Evolutionary conservation across 2,888 invertebrate genomes (phyloP).

Genomic region (Epinotia bilunana): DNA sequence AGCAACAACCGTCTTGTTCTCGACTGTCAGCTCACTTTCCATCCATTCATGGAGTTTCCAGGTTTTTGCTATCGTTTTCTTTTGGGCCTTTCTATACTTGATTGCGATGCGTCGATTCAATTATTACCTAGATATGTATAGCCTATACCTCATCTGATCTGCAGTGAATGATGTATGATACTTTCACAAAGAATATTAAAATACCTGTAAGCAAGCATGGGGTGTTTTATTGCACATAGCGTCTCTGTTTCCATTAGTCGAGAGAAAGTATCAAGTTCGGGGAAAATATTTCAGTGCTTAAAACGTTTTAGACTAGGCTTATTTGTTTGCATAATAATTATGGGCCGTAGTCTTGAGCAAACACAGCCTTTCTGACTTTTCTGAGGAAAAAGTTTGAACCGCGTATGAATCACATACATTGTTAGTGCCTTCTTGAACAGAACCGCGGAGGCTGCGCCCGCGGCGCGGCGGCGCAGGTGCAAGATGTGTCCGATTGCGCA

Average conservation of each 20-base stretch:
- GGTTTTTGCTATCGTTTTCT: constrained; percentile 81
- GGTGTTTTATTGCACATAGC: constrained; percentile 1
- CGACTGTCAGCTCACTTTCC: constrained; percentile 79
- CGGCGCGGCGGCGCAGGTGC: constrained; percentile 49
- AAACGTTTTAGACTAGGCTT: constrained; percentile 27
- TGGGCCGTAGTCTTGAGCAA: constrained; percentile 51
- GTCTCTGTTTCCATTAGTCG: background rate
- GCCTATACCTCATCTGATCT: constrained; percentile 43
- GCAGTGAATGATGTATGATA: constrained; percentile 12
- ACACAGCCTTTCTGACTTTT: background rate
- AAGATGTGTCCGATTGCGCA: constrained; percentile 56
- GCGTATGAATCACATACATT: background rate
- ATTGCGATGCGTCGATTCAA: constrained; percentile 58
- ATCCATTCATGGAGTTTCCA: constrained; percentile 81
- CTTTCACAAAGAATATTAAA: constrained; percentile 24
- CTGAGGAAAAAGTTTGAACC: background rate
- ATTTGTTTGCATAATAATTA: constrained; percentile 52
- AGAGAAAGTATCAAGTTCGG: constrained; percentile 28
- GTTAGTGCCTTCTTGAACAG: background rate
- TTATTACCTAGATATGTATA: constrained; percentile 57
- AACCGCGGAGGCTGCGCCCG: constrained; percentile 37
- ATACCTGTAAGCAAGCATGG: constrained; percentile 15
- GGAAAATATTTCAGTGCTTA: constrained; percentile 6
- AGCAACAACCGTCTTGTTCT: constrained; percentile 55
- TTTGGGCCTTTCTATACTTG: constrained; percentile 69